A percentile compares a stretch with the other conserved stretches of the same genome.
These are phyloP conservation scores for Chrysocyon brachyurus DNA, from an alignment of 2,797 vertebrate species.

Conservation along the genomic window DNA sequence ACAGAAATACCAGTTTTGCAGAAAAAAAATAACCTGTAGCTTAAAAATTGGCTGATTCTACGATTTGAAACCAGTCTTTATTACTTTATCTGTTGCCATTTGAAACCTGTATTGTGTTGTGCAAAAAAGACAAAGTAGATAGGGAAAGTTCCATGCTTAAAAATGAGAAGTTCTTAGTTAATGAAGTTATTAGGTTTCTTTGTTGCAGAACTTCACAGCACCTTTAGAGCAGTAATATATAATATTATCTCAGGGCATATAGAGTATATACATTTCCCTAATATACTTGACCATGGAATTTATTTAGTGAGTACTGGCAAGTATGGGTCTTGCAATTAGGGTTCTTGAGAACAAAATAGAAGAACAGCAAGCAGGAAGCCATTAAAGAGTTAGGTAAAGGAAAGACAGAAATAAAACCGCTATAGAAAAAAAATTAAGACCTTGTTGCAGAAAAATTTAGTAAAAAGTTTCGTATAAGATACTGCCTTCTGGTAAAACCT, in stretches of 20 bases:
- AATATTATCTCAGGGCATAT: not conserved
- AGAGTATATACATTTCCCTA: not conserved
- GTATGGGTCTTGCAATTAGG: not conserved
- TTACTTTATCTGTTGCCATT: constrained; percentile 26
- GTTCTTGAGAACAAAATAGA: constrained; percentile 13
- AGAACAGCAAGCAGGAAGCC: not conserved
- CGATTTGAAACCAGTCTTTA: not conserved
- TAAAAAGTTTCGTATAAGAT: not conserved
- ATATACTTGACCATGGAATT: not conserved
- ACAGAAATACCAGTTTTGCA: constrained; percentile 3
- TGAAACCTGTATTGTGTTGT: constrained; percentile 41
- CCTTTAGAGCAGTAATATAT: not conserved
- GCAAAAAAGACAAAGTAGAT: not conserved
- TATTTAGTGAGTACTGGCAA: not conserved
- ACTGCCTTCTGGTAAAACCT: constrained; percentile 44
- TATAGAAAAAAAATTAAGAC: not conserved
- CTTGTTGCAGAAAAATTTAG: constrained; percentile 19
- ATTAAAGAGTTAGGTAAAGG: constrained; percentile 31
- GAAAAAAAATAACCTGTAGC: constrained; percentile 9
- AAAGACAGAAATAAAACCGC: constrained; percentile 50
- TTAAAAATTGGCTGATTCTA: not conserved
- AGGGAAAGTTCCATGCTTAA: not conserved
- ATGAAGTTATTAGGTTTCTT: not conserved
- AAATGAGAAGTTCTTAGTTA: constrained; percentile 14
- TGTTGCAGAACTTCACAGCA: constrained; percentile 25